These are phyloP conservation scores for Scaptomyza hsui DNA, from an alignment of 1,140 invertebrate genomes.

Conservation along the genomic window DNA sequence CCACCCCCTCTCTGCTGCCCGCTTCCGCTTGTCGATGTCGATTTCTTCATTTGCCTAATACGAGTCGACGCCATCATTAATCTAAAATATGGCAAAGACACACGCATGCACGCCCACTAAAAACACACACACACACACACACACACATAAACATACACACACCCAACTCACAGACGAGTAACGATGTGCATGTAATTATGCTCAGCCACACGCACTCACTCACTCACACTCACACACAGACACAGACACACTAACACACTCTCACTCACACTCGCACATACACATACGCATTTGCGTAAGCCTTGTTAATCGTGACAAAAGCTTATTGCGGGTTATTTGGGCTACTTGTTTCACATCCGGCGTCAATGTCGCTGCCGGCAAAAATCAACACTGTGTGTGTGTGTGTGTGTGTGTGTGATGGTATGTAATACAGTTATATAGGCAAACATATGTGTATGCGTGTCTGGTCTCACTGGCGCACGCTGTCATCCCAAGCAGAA, in stretches of 20 bases:
- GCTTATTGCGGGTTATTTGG: constrained; percentile 81
- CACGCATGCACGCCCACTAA: constrained; percentile 55
- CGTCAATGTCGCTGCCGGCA: constrained; percentile 61
- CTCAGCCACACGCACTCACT: constrained; percentile 45
- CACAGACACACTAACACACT: constrained; percentile 34
- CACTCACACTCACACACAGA: constrained; percentile 9
- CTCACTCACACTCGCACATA: not conserved
- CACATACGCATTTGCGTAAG: constrained; percentile 64
- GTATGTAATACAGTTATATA: constrained; percentile 51
- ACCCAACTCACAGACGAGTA: constrained; percentile 4
- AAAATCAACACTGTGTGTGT: constrained; percentile 59
- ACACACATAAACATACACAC: constrained; percentile 1
- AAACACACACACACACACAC: constrained; percentile 9
- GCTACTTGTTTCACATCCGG: constrained; percentile 80
- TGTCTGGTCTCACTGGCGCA: constrained; percentile 20
- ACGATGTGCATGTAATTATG: constrained; percentile 75
- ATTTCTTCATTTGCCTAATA: constrained; percentile 81
- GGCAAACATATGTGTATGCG: constrained; percentile 36
- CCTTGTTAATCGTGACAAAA: constrained; percentile 81
- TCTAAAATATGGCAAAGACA: constrained; percentile 76
- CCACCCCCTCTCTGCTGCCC: constrained; percentile 1
- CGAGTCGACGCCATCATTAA: constrained; percentile 78
- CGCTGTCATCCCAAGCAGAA: constrained; percentile 22
- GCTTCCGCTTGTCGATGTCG: constrained; percentile 69
- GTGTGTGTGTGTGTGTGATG: constrained; percentile 16